phyloP scores from a whole-genome alignment of 2,888 invertebrate species.

The Temnothorax rugatulus region DNA sequence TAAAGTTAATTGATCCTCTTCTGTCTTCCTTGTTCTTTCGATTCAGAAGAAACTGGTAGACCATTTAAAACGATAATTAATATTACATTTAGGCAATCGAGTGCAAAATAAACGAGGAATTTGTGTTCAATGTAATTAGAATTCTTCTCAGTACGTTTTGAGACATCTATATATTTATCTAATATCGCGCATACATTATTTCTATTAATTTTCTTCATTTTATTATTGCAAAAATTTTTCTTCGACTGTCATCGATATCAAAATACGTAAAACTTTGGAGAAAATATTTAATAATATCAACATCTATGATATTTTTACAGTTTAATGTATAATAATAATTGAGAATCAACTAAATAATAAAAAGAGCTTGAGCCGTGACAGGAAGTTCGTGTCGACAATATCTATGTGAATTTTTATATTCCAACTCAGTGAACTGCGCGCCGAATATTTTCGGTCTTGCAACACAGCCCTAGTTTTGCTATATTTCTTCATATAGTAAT shows the following conservation, averaged over 20 bases:
- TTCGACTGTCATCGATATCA: background rate
- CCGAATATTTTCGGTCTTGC: no score
- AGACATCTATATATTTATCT: background rate
- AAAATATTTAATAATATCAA: background rate
- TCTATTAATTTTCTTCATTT: background rate
- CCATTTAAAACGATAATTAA: slow-evolving; percentile 1
- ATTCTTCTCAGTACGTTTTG: background rate
- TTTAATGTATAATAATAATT: background rate
- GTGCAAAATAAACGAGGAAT: background rate
- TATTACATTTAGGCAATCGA: background rate
- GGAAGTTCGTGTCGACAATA: no score
- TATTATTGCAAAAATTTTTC: background rate
- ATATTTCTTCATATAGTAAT: no score
- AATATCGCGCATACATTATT: background rate
- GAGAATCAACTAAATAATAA: background rate
- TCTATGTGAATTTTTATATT: no score
- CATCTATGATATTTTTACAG: background rate
- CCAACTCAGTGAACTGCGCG: no score
- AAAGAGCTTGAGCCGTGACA: no score
- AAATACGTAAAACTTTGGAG: background rate
- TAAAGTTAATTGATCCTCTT: slow-evolving; percentile 11
- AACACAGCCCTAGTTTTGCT: no score
- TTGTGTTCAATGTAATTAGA: background rate
- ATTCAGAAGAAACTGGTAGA: background rate
- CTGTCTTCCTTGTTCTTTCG: background rate